Percentiles rank a stretch among this genome's conserved stretches.
Conservation (phyloP, 2,888 invertebrate species). For the Ormia ochracea region DNA sequence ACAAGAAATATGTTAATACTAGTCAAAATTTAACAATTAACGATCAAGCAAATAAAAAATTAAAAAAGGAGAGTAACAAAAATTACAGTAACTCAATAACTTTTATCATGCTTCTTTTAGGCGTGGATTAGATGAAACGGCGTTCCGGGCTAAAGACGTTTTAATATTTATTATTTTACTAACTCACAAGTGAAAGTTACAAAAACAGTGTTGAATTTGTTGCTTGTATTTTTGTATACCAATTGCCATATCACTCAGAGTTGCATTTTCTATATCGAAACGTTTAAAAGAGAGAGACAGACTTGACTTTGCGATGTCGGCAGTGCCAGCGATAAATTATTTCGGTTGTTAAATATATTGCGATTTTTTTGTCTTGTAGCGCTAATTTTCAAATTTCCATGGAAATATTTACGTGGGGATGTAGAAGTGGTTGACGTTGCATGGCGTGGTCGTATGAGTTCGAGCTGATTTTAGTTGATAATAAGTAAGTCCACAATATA, state of each 20-base stretch:
- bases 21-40: slow-evolving; percentile 21
- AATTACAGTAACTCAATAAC: slow-evolving; percentile 1
- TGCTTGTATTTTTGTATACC: slow-evolving; percentile 24
- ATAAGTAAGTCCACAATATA: slow-evolving; percentile 28
- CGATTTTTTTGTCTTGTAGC: neutral
- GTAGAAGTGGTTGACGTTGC: neutral
- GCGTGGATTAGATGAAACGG: slow-evolving; percentile 24
- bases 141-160: neutral
- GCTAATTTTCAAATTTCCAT: slow-evolving; percentile 30
- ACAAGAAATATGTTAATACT: slow-evolving; percentile 14
- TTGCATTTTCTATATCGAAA: slow-evolving; percentile 3
- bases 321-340: slow-evolving; percentile 54
- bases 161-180: neutral
- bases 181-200: slow-evolving; percentile 57
- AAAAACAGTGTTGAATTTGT: slow-evolving; percentile 49
- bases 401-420: neutral
- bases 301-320: neutral
- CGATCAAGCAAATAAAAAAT: slow-evolving; percentile 40
- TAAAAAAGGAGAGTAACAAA: neutral
- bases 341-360: neutral
- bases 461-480: neutral
- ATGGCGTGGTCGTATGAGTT: slow-evolving; percentile 7
- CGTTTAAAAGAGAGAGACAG: slow-evolving; percentile 26
- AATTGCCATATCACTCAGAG: slow-evolving; percentile 21
- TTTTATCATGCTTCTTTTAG: slow-evolving; percentile 30